Conservation (phyloP, 2,888 invertebrate species). For the Yponomeuta sedellus region DNA sequence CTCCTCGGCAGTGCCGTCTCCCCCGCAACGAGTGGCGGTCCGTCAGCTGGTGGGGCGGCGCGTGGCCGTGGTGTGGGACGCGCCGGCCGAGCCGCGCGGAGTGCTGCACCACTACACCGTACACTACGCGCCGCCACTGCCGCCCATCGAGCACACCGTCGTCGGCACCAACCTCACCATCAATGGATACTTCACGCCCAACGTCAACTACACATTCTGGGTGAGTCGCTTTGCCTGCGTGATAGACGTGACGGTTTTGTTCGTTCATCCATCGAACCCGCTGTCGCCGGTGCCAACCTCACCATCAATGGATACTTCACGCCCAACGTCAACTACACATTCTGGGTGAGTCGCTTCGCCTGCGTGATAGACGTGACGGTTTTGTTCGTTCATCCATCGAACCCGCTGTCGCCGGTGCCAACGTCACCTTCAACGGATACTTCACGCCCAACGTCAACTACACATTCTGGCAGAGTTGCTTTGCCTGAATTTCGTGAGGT, state of each 20-base stretch:
- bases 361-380: no score
- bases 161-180: slow-evolving; percentile 71
- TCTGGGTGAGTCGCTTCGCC: neutral
- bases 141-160: slow-evolving; percentile 64
- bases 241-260: no score
- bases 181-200: slow-evolving; percentile 72
- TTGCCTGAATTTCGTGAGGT: no score
- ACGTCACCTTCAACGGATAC: neutral
- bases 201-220: slow-evolving; percentile 82
- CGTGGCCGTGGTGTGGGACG: slow-evolving; percentile 82
- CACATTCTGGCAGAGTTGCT: neutral
- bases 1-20: slow-evolving; percentile 74
- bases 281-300: neutral
- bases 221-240: slow-evolving; percentile 74
- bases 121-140: slow-evolving; percentile 80
- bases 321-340: neutral
- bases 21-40: slow-evolving; percentile 81
- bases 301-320: neutral
- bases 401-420: neutral
- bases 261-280: no score
- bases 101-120: slow-evolving; percentile 78
- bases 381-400: no score
- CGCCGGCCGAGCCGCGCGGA: slow-evolving; percentile 80
- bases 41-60: slow-evolving; percentile 78
- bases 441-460: neutral